Percentiles rank a stretch among this genome's conserved stretches.
Evolutionary conservation across 2,888 invertebrate genomes (phyloP).

Genomic region (Mythimna vitellina): DNA sequence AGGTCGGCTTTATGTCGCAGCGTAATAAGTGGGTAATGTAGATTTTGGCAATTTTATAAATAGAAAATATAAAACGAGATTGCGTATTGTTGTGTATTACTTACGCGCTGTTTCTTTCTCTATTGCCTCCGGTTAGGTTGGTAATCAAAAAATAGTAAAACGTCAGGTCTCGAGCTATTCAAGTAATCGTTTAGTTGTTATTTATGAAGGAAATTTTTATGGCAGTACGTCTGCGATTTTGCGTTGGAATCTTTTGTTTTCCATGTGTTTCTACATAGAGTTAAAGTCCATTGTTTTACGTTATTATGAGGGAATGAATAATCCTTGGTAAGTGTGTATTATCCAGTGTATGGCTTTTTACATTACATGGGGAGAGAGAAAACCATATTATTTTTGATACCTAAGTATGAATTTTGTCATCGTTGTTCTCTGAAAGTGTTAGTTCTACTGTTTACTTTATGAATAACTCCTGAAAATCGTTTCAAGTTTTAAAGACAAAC

Average conservation of each 20-base stretch:
- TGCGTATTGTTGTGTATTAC: slow-evolving; percentile 58
- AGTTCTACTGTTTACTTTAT: background rate
- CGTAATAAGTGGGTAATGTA: slow-evolving; percentile 65
- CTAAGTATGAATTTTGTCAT: background rate
- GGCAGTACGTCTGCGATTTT: slow-evolving; percentile 50
- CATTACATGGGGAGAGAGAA: background rate
- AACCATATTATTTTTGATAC: background rate
- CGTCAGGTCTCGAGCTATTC: slow-evolving; percentile 49
- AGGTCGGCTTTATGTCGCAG: slow-evolving; percentile 63
- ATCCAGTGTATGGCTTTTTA: slow-evolving; percentile 28
- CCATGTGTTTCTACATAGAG: slow-evolving; percentile 46
- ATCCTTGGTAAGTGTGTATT: slow-evolving; percentile 25
- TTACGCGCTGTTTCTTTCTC: slow-evolving; percentile 43
- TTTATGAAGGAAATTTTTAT: slow-evolving; percentile 62
- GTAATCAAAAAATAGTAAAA: slow-evolving; percentile 60
- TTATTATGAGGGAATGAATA: slow-evolving; percentile 44
- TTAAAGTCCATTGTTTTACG: slow-evolving; percentile 58
- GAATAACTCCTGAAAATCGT: background rate
- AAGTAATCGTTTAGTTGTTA: slow-evolving; percentile 54
- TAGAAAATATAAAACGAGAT: slow-evolving; percentile 58
- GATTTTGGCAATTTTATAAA: slow-evolving; percentile 66
- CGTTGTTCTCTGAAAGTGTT: background rate
- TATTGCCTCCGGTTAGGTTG: slow-evolving; percentile 38
- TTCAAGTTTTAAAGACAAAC: background rate
- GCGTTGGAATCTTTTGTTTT: slow-evolving; percentile 58